These are phyloP conservation scores for Cantharis lateralis DNA, from an alignment of 2,888 invertebrate species.

Conservation along the genomic window DNA sequence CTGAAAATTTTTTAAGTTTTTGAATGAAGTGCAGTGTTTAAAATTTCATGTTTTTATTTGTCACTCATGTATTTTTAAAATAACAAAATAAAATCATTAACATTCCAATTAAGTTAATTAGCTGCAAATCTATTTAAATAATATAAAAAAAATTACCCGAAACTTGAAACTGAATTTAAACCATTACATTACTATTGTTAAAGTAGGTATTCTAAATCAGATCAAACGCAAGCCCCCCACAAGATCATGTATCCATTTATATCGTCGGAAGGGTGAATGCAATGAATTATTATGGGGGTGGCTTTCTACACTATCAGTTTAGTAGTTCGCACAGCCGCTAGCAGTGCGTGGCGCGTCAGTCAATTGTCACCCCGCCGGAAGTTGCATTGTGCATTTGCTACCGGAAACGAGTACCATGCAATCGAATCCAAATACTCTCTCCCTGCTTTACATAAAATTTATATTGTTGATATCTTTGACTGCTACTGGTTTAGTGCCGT, in stretches of 20 bases:
- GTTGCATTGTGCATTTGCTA: slow-evolving; percentile 53
- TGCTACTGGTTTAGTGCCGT: not conserved
- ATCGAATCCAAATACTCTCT: slow-evolving; percentile 42
- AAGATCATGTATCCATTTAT: slow-evolving; percentile 41
- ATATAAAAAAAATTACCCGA: not conserved
- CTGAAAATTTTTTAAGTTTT: too few relatives aligned
- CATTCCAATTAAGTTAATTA: too few relatives aligned
- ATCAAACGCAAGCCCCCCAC: slow-evolving; percentile 40
- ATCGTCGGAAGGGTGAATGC: slow-evolving; percentile 23
- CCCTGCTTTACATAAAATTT: slow-evolving; percentile 28
- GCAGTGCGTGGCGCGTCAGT: slow-evolving; percentile 55
- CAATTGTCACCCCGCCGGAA: slow-evolving; percentile 51
- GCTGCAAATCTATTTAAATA: too few relatives aligned
- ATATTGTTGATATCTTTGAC: not conserved
- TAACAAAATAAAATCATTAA: too few relatives aligned
- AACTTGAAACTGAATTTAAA: not conserved
- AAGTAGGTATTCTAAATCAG: slow-evolving; percentile 41
- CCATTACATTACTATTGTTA: slow-evolving; percentile 30
- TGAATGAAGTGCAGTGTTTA: too few relatives aligned
- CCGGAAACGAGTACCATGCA: slow-evolving; percentile 55
- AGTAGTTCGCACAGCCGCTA: slow-evolving; percentile 41
- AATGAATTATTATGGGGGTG: slow-evolving; percentile 26
- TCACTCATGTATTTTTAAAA: too few relatives aligned
- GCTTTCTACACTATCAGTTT: slow-evolving; percentile 36
- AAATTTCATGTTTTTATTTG: too few relatives aligned